Conservation (phyloP, 2,797 vertebrate species). For the Phaenicophaeus curvirostris region DNA sequence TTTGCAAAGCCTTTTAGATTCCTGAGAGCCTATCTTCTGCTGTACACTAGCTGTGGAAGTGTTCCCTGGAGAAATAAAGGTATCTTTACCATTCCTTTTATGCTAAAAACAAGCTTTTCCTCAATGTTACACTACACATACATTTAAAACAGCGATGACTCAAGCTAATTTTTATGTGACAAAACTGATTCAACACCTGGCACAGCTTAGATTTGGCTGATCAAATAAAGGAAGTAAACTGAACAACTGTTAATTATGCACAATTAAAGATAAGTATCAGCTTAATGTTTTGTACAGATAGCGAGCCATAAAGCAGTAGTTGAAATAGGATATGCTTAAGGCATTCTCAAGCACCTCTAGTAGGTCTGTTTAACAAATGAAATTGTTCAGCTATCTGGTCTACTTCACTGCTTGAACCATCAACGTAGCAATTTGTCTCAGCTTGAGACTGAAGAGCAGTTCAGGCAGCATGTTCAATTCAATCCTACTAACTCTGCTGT, state of each 20-base stretch:
- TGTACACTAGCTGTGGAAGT: background rate
- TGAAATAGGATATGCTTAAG: background rate
- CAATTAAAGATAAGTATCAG: background rate
- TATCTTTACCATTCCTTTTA: background rate
- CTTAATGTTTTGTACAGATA: background rate
- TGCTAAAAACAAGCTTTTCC: background rate
- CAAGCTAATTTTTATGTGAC: background rate
- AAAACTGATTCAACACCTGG: background rate
- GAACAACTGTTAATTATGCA: background rate
- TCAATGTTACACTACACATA: background rate
- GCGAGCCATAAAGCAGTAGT: too few species aligned
- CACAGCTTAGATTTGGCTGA: background rate
- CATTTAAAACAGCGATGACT: background rate
- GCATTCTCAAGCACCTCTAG: background rate
- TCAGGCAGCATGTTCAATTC: background rate
- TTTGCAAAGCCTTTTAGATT: slow-evolving; percentile 77
- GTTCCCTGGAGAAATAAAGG: slow-evolving; percentile 43
- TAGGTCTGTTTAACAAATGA: background rate
- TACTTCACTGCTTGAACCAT: background rate
- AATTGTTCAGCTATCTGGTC: background rate
- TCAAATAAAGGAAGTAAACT: background rate
- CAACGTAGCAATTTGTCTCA: background rate
- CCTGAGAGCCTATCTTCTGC: slow-evolving; percentile 6
- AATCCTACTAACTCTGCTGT: background rate
- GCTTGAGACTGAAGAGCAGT: background rate